A percentile compares a stretch with the other conserved stretches of the same genome.
Evolutionary conservation across 2,113 vertebrate species (phyloP).

Genomic region (Brachyhypopomus occidentalis): DNA sequence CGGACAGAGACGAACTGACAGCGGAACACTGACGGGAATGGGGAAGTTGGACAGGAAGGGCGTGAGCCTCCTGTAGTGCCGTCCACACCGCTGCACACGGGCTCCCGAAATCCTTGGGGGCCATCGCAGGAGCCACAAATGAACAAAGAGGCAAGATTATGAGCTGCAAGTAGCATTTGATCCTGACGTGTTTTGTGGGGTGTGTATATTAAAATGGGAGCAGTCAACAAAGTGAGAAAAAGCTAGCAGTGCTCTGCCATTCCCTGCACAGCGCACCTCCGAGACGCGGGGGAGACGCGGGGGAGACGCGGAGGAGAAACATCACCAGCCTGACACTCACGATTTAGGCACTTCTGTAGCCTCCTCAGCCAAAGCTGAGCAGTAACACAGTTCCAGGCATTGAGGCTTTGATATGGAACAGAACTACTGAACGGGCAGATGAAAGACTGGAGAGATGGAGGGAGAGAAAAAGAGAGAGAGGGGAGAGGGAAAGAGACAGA

Average conservation of each 20-base stretch:
- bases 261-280: not conserved
- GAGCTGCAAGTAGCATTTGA: not conserved
- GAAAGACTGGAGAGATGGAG: not conserved
- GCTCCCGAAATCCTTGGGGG: not conserved
- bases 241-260: not conserved
- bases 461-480: not conserved
- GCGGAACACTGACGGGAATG: no score
- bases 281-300: not conserved
- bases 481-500: not conserved
- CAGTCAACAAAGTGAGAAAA: not conserved
- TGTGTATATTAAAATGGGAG: not conserved
- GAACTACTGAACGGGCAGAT: not conserved
- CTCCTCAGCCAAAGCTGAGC: not conserved
- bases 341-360: not conserved
- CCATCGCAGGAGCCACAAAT: not conserved
- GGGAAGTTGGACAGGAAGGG: no score
- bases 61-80: no score
- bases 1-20: no score
- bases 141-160: not conserved
- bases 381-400: not conserved
- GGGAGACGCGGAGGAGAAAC: not conserved
- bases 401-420: constrained; percentile 25
- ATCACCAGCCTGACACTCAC: not conserved
- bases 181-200: not conserved
- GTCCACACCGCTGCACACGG: no score